Conservation (phyloP, 1,140 invertebrate species). For the Bactericera cockerelli region DNA sequence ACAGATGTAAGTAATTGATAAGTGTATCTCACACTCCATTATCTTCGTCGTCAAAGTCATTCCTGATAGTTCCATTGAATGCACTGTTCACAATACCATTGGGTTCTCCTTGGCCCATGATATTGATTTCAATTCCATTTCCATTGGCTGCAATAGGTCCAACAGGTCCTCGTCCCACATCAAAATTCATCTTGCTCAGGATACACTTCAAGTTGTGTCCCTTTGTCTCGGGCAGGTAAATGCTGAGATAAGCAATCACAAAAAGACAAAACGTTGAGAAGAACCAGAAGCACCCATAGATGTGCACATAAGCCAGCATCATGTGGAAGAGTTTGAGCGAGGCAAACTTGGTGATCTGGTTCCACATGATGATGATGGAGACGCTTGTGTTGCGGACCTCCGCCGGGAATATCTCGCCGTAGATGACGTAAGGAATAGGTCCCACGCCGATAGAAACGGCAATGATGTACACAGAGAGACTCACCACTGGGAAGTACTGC, state of each 20-base stretch:
- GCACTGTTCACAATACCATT: too few species aligned
- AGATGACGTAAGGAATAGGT: constrained; percentile 13
- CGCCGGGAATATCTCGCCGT: constrained; percentile 15
- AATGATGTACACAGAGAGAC: constrained; percentile 12
- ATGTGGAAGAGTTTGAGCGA: constrained; percentile 14
- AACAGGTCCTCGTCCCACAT: too few species aligned
- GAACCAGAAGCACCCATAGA: constrained; percentile 17
- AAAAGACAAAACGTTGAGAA: constrained; percentile 13
- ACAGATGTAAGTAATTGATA: too few species aligned
- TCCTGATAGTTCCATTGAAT: too few species aligned
- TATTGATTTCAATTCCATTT: too few species aligned
- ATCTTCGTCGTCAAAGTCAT: too few species aligned
- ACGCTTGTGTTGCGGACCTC: constrained; percentile 12
- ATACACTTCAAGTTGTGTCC: constrained; percentile 15
- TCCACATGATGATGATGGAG: constrained; percentile 8
- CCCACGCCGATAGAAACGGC: constrained; percentile 10
- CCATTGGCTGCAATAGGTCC: too few species aligned
- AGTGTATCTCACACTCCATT: too few species aligned
- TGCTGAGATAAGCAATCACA: not conserved
- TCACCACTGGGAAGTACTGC: constrained; percentile 12
- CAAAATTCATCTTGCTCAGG: constrained; percentile 4
- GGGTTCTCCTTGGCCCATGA: too few species aligned
- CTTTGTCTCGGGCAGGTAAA: constrained; percentile 17
- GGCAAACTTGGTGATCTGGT: constrained; percentile 8
- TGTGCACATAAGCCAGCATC: constrained; percentile 7